Percentiles rank a stretch among this genome's conserved stretches.
These are phyloP conservation scores for Vanessa tameamea DNA, from an alignment of 1,140 invertebrate genomes.

Conservation along the genomic window DNA sequence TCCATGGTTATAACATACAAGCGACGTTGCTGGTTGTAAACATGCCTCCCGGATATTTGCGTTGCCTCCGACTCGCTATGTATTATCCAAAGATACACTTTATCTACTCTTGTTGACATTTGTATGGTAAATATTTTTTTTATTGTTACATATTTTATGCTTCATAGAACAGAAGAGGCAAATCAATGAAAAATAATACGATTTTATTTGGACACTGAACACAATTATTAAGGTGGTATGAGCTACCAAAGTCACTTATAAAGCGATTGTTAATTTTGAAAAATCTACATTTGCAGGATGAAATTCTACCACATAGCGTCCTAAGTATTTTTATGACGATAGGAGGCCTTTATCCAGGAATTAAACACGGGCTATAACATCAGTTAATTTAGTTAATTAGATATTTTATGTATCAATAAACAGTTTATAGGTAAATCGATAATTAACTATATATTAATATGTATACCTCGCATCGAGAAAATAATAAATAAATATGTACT, in stretches of 20 bases:
- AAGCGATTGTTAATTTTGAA: too few relatives aligned
- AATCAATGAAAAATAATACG: neutral
- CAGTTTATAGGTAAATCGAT: too few relatives aligned
- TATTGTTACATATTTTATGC: conserved; percentile 38
- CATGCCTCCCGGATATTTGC: conserved; percentile 49
- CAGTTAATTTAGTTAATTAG: too few relatives aligned
- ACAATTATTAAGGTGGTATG: too few relatives aligned
- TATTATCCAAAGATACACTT: conserved; percentile 57
- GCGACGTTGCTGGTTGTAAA: conserved; percentile 10
- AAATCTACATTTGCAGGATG: too few relatives aligned
- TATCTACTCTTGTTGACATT: conserved; percentile 54
- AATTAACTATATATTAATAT: neutral
- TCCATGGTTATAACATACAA: conserved; percentile 4
- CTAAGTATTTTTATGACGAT: too few relatives aligned
- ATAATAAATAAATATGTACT: conserved; percentile 4
- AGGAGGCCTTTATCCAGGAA: too few relatives aligned
- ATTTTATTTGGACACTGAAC: too few relatives aligned
- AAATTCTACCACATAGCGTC: too few relatives aligned
- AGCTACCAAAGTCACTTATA: too few relatives aligned
- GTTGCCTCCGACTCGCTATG: conserved; percentile 27
- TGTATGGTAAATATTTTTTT: conserved; percentile 43
- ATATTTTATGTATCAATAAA: too few relatives aligned
- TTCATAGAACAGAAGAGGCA: neutral
- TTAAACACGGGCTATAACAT: too few relatives aligned
- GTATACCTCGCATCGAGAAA: neutral